These are phyloP conservation scores for Macrotus californicus DNA, from an alignment of 2,113 vertebrate species.

Conservation along the genomic window DNA sequence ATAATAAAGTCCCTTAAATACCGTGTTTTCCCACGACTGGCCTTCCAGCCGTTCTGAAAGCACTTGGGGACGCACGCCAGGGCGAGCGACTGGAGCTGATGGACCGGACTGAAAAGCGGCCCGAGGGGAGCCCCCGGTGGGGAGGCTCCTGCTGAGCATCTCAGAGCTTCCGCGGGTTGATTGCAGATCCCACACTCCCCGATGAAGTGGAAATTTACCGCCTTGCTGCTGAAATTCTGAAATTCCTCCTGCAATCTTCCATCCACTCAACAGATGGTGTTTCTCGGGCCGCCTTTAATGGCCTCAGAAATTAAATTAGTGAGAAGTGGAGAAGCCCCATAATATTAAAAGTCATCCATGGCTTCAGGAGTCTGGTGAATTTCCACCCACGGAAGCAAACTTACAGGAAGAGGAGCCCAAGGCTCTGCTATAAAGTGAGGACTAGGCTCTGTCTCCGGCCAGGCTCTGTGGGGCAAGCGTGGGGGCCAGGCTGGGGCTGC, in stretches of 20 bases:
- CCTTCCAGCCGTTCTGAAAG: background rate
- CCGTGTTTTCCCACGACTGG: background rate
- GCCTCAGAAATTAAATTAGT: slow-evolving; percentile 62
- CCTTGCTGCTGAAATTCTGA: slow-evolving; percentile 21
- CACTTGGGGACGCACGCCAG: fast-evolving
- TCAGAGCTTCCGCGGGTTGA: background rate
- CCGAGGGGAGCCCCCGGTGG: background rate
- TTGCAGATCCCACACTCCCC: background rate
- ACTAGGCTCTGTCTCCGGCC: fast-evolving
- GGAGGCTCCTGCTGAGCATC: background rate
- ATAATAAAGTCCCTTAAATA: background rate
- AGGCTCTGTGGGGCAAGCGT: no score
- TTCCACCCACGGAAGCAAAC: background rate
- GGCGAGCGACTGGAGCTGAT: background rate
- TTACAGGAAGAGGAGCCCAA: background rate
- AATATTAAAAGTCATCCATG: slow-evolving; percentile 36
- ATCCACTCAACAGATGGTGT: slow-evolving; percentile 49
- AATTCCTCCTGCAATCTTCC: slow-evolving; percentile 28
- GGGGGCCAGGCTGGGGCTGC: background rate
- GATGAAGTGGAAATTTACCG: slow-evolving; percentile 58
- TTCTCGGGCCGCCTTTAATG: slow-evolving; percentile 61
- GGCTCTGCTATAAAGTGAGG: background rate
- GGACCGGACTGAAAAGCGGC: background rate
- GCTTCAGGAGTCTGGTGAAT: slow-evolving; percentile 52
- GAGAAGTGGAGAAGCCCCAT: slow-evolving; percentile 38